These are phyloP conservation scores for Ormyrus labotus DNA, from an alignment of 2,888 invertebrate species.

Conservation along the genomic window DNA sequence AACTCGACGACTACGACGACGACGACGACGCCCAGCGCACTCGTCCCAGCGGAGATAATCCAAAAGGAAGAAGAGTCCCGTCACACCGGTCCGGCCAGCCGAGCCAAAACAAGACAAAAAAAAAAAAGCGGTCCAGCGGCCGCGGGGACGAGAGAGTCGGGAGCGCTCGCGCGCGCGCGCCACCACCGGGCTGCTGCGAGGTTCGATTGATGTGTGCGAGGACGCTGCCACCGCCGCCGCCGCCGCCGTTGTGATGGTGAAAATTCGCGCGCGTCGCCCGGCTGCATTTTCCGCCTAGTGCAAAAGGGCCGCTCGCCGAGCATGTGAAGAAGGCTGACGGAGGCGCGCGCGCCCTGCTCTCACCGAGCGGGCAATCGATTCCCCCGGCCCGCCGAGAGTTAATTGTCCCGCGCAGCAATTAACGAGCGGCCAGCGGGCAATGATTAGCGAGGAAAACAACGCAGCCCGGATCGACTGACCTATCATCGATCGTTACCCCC, in stretches of 20 bases:
- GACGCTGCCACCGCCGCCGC: not conserved
- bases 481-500: constrained; percentile 40
- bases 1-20: not conserved
- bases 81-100: not conserved
- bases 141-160: not conserved
- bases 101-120: not conserved
- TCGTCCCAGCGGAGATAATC: not conserved
- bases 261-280: not conserved
- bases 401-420: constrained; percentile 41
- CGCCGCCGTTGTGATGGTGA: constrained; percentile 4
- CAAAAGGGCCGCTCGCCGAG: not conserved
- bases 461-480: constrained; percentile 19
- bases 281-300: constrained; percentile 1
- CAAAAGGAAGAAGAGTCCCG: not conserved
- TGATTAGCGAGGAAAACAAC: constrained; percentile 24
- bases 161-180: not conserved
- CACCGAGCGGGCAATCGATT: constrained; percentile 19
- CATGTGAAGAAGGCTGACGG: constrained; percentile 7
- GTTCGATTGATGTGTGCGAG: constrained; percentile 34
- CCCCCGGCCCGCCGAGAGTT: not conserved
- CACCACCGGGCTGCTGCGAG: not conserved
- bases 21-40: no score
- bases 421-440: constrained; percentile 14
- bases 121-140: not conserved
- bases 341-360: not conserved